Base-by-base conservation (phyloP, 2,797 vertebrate species). In the Siniperca undulata region DNA sequence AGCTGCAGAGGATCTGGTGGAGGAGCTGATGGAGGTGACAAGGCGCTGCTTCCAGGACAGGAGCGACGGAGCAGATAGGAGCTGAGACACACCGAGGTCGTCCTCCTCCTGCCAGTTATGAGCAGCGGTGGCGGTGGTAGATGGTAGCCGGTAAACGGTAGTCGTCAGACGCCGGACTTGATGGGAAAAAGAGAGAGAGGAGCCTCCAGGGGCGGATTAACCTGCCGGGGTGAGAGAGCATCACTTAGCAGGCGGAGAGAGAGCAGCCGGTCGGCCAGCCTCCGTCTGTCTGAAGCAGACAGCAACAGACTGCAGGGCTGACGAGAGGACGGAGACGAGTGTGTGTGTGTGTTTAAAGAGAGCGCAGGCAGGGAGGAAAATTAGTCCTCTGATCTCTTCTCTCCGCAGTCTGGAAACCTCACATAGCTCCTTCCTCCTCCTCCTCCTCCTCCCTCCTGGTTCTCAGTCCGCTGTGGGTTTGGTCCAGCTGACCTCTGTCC, bases 241-340 rank as follows among this genome's bases (percentile, higher is more conserved):
- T 86, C 10, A 53, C 77, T 77, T 0, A 40, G 80, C 83, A 65
- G 83, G 68, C 13, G 53, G 85, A 83, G 66, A 77, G 86, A 62
- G 76, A 48, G 77, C 70, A 48, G 82, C n/a, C 71, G 65, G 48
- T 46, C 42, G 22, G 10, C 46, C 74, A 86, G 82, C 84, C 86
- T 81, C 79, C 64, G 67, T 77, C 87, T 80, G 86, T 82, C 55
- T 80, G 84, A 76, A 27, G 71, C 78, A 84, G 74, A 74, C 84
- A 40, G 83, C 82, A 80, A 61, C 86, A 89, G 76, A 90, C 88
- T 88, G 88, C 83, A 86, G 86, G 77, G 83, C 86, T 88, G 88
- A 85, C 46, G 75, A 74, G 55, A 58, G 64, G 36, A 38, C 12
- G 34, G 40, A 17, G 66, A 24, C 36, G 38, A 17, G 9, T 10